Conservation (phyloP, 2,113 vertebrate genomes). For the Nyctereutes procyonoides region DNA sequence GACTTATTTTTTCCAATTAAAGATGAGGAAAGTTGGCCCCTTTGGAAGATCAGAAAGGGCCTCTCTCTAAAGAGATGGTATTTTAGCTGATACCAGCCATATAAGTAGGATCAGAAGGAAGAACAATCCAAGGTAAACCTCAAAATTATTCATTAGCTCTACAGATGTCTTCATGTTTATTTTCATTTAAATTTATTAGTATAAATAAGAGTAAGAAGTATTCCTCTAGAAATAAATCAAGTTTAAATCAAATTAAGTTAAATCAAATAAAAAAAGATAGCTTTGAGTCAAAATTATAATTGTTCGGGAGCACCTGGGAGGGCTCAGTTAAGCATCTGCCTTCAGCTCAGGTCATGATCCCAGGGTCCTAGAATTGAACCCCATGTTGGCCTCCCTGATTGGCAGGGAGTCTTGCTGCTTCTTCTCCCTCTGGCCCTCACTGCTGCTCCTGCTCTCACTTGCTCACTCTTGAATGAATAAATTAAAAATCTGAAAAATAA, state of each 20-base stretch:
- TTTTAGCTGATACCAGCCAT: background rate
- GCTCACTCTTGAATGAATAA: background rate
- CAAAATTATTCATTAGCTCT: background rate
- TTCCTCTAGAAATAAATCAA: background rate
- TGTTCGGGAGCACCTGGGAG: background rate
- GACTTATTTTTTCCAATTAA: background rate
- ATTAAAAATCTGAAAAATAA: background rate
- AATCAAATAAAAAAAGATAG: background rate
- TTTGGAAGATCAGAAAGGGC: background rate
- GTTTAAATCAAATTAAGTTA: background rate
- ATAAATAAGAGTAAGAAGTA: background rate
- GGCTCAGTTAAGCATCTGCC: background rate
- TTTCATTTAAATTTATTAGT: background rate
- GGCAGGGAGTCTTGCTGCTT: background rate
- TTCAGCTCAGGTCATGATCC: background rate
- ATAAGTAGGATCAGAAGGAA: background rate
- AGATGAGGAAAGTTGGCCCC: background rate
- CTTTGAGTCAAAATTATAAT: background rate
- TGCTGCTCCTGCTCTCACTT: background rate
- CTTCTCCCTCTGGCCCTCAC: background rate
- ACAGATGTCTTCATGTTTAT: background rate
- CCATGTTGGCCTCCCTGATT: background rate
- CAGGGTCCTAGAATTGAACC: background rate
- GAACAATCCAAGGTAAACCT: background rate
- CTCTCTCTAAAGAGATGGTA: background rate